phyloP scores from a whole-genome alignment of 2,797 vertebrate genomes.

The Platalea minor region DNA sequence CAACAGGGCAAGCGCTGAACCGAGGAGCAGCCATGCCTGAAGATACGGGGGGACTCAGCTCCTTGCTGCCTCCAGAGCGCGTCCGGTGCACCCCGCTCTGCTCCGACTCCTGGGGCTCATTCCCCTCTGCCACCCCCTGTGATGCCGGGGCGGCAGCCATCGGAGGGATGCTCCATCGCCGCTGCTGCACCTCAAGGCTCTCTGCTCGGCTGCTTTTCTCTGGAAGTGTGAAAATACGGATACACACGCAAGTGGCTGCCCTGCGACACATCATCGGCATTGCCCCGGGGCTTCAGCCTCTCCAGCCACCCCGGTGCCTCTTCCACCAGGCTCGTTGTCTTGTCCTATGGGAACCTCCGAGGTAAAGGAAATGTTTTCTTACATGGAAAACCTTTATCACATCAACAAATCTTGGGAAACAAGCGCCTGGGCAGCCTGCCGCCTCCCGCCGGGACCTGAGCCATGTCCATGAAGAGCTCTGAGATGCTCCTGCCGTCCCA shows the following conservation, averaged over 20 bases:
- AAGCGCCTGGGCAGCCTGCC: fast-evolving
- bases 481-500: neutral
- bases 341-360: neutral
- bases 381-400: neutral
- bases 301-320: neutral
- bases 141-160: fast-evolving
- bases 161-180: fast-evolving
- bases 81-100: fast-evolving
- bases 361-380: neutral
- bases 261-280: fast-evolving
- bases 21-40: neutral
- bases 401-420: neutral
- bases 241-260: fast-evolving
- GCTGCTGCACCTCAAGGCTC: fast-evolving
- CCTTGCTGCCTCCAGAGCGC: neutral
- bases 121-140: neutral
- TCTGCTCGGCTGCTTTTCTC: neutral
- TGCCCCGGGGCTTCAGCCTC: neutral
- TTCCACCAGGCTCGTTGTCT: neutral
- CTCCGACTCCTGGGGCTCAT: neutral
- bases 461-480: neutral
- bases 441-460: fast-evolving
- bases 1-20: neutral
- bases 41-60: neutral
- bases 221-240: neutral